phyloP scores from a whole-genome alignment of 2,113 vertebrate species.

The Bufo bufo region DNA sequence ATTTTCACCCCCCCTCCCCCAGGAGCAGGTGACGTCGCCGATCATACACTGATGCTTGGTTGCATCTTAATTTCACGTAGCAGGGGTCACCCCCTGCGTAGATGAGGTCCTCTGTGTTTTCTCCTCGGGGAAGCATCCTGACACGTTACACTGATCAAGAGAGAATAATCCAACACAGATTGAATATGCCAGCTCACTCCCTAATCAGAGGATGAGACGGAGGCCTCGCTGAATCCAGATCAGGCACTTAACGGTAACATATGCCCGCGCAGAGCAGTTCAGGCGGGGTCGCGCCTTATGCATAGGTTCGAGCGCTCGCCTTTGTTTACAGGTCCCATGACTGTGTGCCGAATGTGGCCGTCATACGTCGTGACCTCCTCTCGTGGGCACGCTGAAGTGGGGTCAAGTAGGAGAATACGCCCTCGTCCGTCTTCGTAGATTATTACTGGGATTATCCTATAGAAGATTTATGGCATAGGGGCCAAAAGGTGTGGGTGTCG shows the following conservation, averaged over 20 bases:
- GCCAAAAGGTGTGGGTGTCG: not conserved
- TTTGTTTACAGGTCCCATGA: not conserved
- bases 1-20: not conserved
- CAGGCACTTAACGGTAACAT: constrained; percentile 18
- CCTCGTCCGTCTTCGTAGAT: not conserved
- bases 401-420: not conserved
- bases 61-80: not conserved
- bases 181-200: constrained; percentile 23
- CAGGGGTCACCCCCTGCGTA: constrained; percentile 25
- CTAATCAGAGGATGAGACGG: constrained; percentile 14
- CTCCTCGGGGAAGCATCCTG: constrained; percentile 21
- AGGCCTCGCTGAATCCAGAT: constrained; percentile 28
- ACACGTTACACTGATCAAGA: constrained; percentile 29
- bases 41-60: not conserved
- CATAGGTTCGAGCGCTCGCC: not conserved
- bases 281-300: constrained; percentile 2
- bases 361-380: not conserved
- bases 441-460: not conserved
- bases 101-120: not conserved
- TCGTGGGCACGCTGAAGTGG: not conserved
- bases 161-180: constrained; percentile 27
- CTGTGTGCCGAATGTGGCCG: not conserved
- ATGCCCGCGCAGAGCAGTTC: constrained; percentile 41
- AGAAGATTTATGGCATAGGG: not conserved
- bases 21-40: constrained; percentile 26